Base-by-base conservation (phyloP, 2,797 vertebrate species). In the Erithacus rubecula region DNA sequence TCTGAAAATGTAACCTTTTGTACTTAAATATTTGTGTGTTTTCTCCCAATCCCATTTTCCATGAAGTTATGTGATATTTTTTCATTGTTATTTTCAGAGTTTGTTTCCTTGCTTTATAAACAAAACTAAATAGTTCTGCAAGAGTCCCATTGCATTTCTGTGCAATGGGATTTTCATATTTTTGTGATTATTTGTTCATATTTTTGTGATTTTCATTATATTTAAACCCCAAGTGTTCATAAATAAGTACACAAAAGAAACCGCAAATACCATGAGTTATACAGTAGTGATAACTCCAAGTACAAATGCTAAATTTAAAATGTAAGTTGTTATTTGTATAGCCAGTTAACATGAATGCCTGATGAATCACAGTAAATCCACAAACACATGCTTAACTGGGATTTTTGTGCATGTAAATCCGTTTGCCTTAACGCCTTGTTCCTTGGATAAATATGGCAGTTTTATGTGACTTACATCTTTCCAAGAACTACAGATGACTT, bases 301-400 rank as follows among this genome's bases (percentile, higher is more conserved):
- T 79, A 93, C 62, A 91, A 90, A 91, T 88, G 56, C 47, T 90
- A 81, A 84, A 88, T 93, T 89, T 93, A 89, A 95, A 84, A 92
- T 75, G 4, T 74, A 84, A 70, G 67, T 88, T 91, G 64, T 94
- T 91, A 87, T 92, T 94, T 95, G 70, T 89, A 32, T 56, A 94
- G 44, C n/a, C 1, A 95, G 67, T 90, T 92, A 93, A 82, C 78
- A 87, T 80, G 81, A 92, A 92, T 56, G 55, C 62, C 69, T 91
- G 72, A 68, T 94, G 89, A 94, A 89, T 95, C 89, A 90, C 56
- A 84, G 74, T 91, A 92, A 87, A 82, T 94, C 77, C 74, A 92
- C 75, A 92, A 82, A 82, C 88, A 91, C 64, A 59, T 81, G 64
- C 44, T 53, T 41, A 90, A 90, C 67, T 88, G 59, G 69, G 51